phyloP scores from a whole-genome alignment of 2,888 invertebrate genomes.

The Allolobophora icterica region DNA sequence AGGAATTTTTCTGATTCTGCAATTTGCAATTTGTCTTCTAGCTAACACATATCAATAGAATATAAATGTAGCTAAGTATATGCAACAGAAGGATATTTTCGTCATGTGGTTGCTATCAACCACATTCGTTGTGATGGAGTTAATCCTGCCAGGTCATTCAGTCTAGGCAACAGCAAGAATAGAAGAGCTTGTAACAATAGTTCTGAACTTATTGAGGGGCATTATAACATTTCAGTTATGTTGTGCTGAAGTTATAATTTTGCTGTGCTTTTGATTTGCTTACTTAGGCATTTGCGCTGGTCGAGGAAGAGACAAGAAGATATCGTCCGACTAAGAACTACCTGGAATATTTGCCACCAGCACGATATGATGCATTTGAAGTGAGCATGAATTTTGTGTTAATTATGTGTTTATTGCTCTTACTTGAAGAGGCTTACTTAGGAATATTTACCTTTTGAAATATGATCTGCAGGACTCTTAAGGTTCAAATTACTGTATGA shows the following conservation, averaged over 20 bases:
- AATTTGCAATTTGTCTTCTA: too few relatives aligned
- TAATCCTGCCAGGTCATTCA: not conserved
- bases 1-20: too few relatives aligned
- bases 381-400: constrained; percentile 55
- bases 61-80: too few relatives aligned
- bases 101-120: too few relatives aligned
- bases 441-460: not conserved
- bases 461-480: not conserved
- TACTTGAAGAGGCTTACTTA: not conserved
- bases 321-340: constrained; percentile 98
- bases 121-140: too few relatives aligned
- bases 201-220: too few relatives aligned
- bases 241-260: not conserved
- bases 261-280: not conserved
- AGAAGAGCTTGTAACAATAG: not conserved
- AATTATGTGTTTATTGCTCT: not conserved
- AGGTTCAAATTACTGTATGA: not conserved
- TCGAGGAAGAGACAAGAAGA: constrained; percentile 95
- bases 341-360: constrained; percentile 80
- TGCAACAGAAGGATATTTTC: too few relatives aligned
- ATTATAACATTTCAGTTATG: too few relatives aligned
- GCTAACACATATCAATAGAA: too few relatives aligned
- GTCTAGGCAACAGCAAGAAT: not conserved
- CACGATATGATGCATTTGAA: constrained; percentile 85
- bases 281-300: constrained; percentile 84